Conservation (phyloP, 2,113 vertebrate genomes). For the Sceloporus undulatus region DNA sequence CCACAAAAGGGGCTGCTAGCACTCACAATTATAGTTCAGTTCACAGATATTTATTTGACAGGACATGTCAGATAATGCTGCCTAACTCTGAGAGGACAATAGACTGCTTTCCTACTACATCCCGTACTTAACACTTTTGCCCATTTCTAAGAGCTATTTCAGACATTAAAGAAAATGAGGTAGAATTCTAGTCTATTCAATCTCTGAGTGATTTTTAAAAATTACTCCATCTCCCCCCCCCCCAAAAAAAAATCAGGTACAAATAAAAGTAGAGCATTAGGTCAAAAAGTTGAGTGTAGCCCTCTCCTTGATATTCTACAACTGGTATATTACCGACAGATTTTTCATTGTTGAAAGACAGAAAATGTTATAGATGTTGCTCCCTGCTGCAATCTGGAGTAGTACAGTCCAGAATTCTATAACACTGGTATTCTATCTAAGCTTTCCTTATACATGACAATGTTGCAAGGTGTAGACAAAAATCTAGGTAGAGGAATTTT, state of each 20-base stretch:
- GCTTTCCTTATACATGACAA: background rate
- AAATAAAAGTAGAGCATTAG: too few species aligned
- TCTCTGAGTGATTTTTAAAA: too few species aligned
- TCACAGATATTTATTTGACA: background rate
- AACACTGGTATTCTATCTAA: background rate
- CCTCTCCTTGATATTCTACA: background rate
- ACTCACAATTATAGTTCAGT: background rate
- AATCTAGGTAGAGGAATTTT: too few species aligned
- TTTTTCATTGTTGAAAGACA: background rate
- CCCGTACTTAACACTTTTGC: too few species aligned
- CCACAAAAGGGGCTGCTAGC: background rate
- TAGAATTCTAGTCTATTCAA: too few species aligned
- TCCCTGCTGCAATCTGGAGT: background rate
- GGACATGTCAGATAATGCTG: background rate
- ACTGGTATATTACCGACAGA: background rate
- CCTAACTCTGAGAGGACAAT: background rate
- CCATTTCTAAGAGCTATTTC: too few species aligned
- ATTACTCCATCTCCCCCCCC: too few species aligned
- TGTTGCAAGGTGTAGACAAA: background rate
- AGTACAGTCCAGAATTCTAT: background rate
- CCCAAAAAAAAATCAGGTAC: too few species aligned
- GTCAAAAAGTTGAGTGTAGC: background rate
- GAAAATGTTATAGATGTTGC: background rate
- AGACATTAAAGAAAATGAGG: too few species aligned
- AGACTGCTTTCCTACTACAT: background rate